Evolutionary conservation across 2,113 vertebrate species (phyloP).

Genomic region (Cephalopterus ornatus): DNA sequence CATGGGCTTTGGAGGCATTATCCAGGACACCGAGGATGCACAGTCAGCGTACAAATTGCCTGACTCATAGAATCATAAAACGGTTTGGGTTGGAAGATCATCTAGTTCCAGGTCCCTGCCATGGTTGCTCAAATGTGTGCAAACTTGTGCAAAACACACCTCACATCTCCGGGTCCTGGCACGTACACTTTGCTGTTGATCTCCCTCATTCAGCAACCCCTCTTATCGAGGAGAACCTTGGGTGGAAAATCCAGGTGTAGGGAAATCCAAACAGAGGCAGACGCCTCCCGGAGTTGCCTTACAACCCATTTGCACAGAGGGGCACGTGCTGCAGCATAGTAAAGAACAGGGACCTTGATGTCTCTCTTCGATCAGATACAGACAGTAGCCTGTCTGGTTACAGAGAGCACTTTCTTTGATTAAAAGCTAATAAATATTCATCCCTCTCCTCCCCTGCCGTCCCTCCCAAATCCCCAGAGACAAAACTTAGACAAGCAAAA

Average conservation of each 20-base stretch:
- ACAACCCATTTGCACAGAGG: background rate
- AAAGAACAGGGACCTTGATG: constrained; percentile 31
- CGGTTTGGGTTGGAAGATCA: background rate
- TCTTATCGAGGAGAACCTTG: background rate
- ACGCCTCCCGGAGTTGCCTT: background rate
- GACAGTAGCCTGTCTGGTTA: constrained; percentile 53
- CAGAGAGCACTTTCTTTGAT: constrained; percentile 61
- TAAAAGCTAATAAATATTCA: constrained; percentile 67
- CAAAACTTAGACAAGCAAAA: constrained; percentile 28
- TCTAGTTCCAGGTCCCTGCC: background rate
- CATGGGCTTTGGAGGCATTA: background rate
- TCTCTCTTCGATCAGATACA: constrained; percentile 49
- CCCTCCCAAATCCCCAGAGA: constrained; percentile 31
- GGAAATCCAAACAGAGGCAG: background rate
- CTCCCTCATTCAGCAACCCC: fast-evolving
- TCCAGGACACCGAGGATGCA: background rate
- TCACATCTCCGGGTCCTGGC: background rate
- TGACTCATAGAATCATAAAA: background rate
- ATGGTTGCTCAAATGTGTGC: background rate
- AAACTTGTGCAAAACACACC: background rate
- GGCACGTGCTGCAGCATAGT: background rate
- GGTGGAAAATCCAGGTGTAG: background rate
- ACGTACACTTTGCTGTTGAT: fast-evolving
- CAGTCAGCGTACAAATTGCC: background rate
- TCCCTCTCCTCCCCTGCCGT: constrained; percentile 33